Percentiles rank a stretch among this genome's conserved stretches.
Conservation (phyloP, 2,113 vertebrate species). For the Malurus cyaneus region DNA sequence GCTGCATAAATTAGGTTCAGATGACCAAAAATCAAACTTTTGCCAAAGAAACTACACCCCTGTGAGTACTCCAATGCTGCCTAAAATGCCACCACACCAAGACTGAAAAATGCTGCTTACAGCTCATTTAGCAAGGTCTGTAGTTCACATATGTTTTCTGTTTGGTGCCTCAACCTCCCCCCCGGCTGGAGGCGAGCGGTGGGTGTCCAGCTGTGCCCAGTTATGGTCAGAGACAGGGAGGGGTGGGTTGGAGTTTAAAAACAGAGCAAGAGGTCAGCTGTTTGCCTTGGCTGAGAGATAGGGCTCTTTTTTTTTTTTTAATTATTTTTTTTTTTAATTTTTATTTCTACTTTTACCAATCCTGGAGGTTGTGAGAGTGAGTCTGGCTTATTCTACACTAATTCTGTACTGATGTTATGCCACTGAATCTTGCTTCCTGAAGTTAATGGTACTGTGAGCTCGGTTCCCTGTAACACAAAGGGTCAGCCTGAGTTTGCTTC, state of each 20-base stretch:
- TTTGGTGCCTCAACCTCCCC: not conserved
- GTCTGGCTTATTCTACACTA: fast-evolving
- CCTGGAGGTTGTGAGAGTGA: not conserved
- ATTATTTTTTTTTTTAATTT: too few relatives aligned
- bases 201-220: conserved; percentile 32
- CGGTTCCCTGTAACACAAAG: not conserved
- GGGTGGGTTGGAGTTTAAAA: not conserved
- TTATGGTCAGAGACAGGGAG: not conserved
- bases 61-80: not conserved
- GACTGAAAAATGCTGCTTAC: not conserved
- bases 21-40: not conserved
- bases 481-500: not conserved
- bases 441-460: not conserved
- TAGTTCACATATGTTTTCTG: conserved; percentile 44
- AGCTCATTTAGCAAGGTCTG: conserved; percentile 5
- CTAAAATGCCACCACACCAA: not conserved
- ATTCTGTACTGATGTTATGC: not conserved
- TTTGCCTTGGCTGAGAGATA: not conserved
- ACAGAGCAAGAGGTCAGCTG: not conserved
- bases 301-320: not conserved
- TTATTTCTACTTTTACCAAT: not conserved
- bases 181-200: not conserved
- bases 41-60: not conserved
- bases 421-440: not conserved
- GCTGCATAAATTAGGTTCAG: not conserved